These are phyloP conservation scores for Schrankia costaestrigalis DNA, from an alignment of 2,888 invertebrate species.

Conservation along the genomic window DNA sequence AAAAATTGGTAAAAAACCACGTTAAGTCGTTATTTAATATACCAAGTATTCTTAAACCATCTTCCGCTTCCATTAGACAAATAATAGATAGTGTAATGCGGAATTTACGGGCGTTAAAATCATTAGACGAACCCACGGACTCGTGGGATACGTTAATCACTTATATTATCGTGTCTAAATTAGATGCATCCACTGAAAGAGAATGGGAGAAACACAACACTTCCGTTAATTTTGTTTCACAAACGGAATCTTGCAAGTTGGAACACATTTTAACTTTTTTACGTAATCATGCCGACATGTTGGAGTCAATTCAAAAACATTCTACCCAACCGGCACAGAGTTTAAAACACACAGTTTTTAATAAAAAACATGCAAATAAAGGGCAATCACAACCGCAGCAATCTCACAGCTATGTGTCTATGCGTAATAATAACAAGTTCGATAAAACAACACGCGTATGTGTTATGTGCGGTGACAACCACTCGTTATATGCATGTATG, in stretches of 20 bases:
- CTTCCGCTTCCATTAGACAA: not conserved
- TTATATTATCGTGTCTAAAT: not conserved
- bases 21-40: not conserved
- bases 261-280: slow-evolving; percentile 2
- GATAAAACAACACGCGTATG: not conserved
- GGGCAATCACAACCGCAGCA: not conserved
- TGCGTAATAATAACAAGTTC: not conserved
- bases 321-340: not conserved
- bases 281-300: slow-evolving; percentile 3
- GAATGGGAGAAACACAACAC: slow-evolving; percentile 2
- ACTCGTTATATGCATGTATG: slow-evolving; percentile 5
- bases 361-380: not conserved
- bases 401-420: not conserved
- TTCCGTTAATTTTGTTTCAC: no score
- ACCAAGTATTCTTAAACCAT: not conserved
- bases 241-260: not conserved
- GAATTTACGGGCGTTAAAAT: slow-evolving; percentile 1
- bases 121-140: not conserved
- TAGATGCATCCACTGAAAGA: slow-evolving; percentile 1
- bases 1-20: not conserved
- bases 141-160: slow-evolving; percentile 3
- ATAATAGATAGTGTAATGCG: slow-evolving; percentile 1
- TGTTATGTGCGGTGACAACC: slow-evolving; percentile 1
- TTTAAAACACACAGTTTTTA: not conserved
- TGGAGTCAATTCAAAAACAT: slow-evolving; percentile 1